Base-by-base conservation (phyloP, 2,113 vertebrate species). In the Protobothrops mucrosquamatus region DNA sequence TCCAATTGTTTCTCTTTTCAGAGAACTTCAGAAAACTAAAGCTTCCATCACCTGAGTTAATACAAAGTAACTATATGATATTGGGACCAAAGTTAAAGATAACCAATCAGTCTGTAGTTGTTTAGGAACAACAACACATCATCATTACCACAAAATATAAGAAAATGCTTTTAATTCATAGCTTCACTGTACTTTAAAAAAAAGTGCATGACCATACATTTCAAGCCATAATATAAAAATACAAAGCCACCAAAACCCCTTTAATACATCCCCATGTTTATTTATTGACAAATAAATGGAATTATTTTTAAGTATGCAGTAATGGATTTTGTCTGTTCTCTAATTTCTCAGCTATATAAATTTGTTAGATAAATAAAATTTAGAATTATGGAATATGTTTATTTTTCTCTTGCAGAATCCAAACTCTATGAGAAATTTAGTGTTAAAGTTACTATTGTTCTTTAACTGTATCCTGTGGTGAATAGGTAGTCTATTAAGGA, bases 401-500 rank as follows among this genome's bases (percentile, higher is more conserved):
- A 24, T 9, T 26, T 89, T 87, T 90, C 2, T 51, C 2, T 64
- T 85, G 85, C 88, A 52, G 52, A 85, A 26, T 51, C 57, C 85
- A 90, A 61, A 54, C 12, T 24, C 52, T 93, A 1, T 43, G 22
- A 59, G 81, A 52, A 18, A 90, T 54, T 86, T 59, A 64, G 94
- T 89, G 92, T 93, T 95, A 94, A 96, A 96, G 59, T 91, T 93
- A 59, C 92, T 94, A 0, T 91, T 93, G 93, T 85, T 86, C 90
- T 95, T 92, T 94, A 93, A 94, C 94, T 96, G 95, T 95, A 94
- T 95, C 95, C 18, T 0, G 39, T 81, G 92, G 88, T 94, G 81
- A 94, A 86, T 23, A 96, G 92, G 85, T 93, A 96, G 95, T 96
- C 95, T 94, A 97, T 97, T 96, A 96, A 96, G 96, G 89, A 96